phyloP scores from a whole-genome alignment of 2,797 vertebrate species.

The Lacerta bilineata region DNA sequence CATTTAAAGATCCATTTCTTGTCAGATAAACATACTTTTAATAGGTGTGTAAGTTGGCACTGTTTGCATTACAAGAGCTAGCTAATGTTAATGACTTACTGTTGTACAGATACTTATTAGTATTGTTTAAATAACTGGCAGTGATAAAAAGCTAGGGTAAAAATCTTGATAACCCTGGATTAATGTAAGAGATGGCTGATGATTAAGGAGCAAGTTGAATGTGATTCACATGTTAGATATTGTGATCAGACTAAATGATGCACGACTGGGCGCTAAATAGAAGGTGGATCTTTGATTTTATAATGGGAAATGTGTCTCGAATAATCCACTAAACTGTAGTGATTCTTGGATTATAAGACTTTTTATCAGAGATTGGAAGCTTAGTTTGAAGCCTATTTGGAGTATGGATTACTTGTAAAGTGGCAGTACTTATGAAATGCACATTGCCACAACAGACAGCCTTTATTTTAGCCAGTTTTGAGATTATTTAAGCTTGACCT shows the following conservation, averaged over 20 bases:
- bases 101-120: neutral
- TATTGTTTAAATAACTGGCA: neutral
- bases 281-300: constrained; percentile 38
- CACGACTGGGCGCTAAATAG: constrained; percentile 15
- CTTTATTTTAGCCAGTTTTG: constrained; percentile 39
- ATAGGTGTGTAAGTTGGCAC: neutral
- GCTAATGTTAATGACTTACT: neutral
- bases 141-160: neutral
- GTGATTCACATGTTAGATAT: neutral
- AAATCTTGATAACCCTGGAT: neutral
- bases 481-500: constrained; percentile 12
- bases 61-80: neutral
- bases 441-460: constrained; percentile 16
- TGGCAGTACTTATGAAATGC: constrained; percentile 27
- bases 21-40: neutral
- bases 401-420: constrained; percentile 58
- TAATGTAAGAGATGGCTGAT: neutral
- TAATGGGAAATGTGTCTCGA: constrained; percentile 37
- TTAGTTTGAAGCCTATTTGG: constrained; percentile 34
- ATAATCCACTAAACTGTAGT: neutral
- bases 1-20: neutral
- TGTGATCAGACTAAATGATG: neutral
- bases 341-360: constrained; percentile 46
- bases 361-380: constrained; percentile 43
- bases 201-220: neutral